Evolutionary conservation across 2,888 invertebrate genomes (phyloP), one percentile per base, ranked within the genome.

Genomic region (Drosophila kanekoi): DNA sequence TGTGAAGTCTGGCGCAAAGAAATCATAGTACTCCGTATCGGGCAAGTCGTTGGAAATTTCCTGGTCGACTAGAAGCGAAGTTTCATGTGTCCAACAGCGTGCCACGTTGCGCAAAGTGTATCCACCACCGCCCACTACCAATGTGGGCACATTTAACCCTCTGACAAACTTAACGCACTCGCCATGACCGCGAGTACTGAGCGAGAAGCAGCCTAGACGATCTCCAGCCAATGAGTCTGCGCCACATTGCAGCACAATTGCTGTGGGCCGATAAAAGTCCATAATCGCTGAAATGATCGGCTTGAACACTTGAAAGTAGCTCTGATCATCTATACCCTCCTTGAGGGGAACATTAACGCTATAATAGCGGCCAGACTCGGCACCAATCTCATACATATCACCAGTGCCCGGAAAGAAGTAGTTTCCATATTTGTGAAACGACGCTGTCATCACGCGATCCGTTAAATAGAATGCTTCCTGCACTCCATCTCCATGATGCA

Each of bases 81-180:
- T 99, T 93, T 99, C 99, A 88, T 98, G 98, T 0, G 99, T 98
- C 99, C 99, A 99, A 92, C 99, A 99, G 4, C 99, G 94, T 0
- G 99, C 99, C 0, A 99, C 99, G 92, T 99, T 99, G 32, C 98
- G 94, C 23, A 99, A 93, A 0, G 99, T 99, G 92, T 99, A 99
- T 2, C 96, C 96, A 9, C 96, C 94, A 0, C 95, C 96, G 0
- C 95, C 98, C 0, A 99, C 95, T 0, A 98, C 97, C 43, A 98
- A 93, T 6, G 98, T 95, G 0, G 99, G 99, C 6, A 99, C 95
- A 90, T 97, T 97, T 14, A 98, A 93, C 68, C 96, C 96, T 92
- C 97, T 96, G 0, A 99, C 98, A 91, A 98, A 98, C 91, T 97
- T 96, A 0, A 99, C 99, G 91, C 99, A 99, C 88, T 99, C 99